phyloP scores from a whole-genome alignment of 2,797 vertebrate species.

The Sebastes iracundus region DNA sequence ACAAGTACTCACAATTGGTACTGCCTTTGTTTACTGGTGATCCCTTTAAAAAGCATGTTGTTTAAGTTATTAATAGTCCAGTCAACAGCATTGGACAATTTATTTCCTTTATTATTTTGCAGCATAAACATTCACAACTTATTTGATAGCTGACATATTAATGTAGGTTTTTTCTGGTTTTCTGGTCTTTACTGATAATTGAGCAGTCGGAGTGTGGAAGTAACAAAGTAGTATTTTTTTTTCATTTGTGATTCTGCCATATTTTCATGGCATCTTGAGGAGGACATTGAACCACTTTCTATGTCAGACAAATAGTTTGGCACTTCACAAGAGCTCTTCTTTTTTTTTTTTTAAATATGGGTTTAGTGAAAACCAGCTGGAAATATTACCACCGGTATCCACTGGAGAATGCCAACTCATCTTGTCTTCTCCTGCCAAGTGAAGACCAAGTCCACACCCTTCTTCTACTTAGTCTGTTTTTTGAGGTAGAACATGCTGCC shows the following conservation, averaged over 20 bases:
- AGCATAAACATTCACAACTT: background rate
- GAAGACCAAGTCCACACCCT: background rate
- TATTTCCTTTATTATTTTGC: background rate
- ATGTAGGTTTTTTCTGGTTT: background rate
- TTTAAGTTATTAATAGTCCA: constrained; percentile 1
- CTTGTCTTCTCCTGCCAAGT: constrained; percentile 11
- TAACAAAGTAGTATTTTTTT: background rate
- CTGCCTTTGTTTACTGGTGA: background rate
- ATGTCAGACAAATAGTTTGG: background rate
- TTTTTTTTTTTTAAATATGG: background rate
- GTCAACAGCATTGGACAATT: background rate
- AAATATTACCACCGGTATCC: constrained; percentile 26
- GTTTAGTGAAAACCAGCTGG: constrained; percentile 37
- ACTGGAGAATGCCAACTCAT: constrained; percentile 16
- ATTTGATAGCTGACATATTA: constrained; percentile 2
- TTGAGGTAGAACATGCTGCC: background rate
- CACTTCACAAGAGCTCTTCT: background rate
- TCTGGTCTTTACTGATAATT: background rate
- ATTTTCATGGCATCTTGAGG: background rate
- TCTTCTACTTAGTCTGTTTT: background rate
- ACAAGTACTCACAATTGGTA: background rate
- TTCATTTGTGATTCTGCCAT: background rate
- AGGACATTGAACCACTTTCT: background rate
- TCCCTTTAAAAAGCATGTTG: background rate
- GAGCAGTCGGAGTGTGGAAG: background rate